Evolutionary conservation across 2,797 vertebrate genomes (phyloP).

Genomic region (Brotogeris chrysoptera): DNA sequence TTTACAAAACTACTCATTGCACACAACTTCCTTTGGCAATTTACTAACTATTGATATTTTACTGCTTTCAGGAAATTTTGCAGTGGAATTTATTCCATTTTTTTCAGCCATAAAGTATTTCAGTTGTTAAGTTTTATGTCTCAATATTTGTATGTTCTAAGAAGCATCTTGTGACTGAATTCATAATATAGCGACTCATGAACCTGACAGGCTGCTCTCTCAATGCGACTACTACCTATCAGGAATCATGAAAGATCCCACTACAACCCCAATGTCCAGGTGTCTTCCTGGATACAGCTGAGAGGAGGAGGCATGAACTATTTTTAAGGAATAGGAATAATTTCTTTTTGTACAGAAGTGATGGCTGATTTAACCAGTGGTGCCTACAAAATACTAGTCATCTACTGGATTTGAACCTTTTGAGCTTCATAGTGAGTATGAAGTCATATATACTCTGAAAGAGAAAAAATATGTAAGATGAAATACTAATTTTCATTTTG

Average conservation of each 20-base stretch:
- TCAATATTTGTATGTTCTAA: not conserved
- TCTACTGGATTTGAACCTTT: not conserved
- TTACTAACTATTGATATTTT: not conserved
- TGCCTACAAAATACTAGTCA: not conserved
- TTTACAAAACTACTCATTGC: not conserved
- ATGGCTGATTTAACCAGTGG: not conserved
- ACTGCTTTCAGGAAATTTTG: not conserved
- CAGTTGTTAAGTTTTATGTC: not conserved
- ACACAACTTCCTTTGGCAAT: not conserved
- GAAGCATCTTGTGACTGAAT: not conserved
- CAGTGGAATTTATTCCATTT: not conserved
- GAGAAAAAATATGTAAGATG: not conserved
- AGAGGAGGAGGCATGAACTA: not conserved
- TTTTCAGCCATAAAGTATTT: not conserved
- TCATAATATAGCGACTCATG: not conserved
- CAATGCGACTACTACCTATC: accelerated
- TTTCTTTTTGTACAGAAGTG: not conserved
- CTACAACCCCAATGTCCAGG: not conserved
- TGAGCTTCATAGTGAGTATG: not conserved
- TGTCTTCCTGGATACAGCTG: not conserved
- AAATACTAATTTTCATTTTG: not conserved
- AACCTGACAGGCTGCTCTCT: not conserved
- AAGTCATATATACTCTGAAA: not conserved
- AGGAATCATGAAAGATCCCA: not conserved
- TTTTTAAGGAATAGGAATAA: not conserved